Evolutionary conservation across 2,797 vertebrate species (phyloP).

Genomic region (Sebastes trivittatus): DNA sequence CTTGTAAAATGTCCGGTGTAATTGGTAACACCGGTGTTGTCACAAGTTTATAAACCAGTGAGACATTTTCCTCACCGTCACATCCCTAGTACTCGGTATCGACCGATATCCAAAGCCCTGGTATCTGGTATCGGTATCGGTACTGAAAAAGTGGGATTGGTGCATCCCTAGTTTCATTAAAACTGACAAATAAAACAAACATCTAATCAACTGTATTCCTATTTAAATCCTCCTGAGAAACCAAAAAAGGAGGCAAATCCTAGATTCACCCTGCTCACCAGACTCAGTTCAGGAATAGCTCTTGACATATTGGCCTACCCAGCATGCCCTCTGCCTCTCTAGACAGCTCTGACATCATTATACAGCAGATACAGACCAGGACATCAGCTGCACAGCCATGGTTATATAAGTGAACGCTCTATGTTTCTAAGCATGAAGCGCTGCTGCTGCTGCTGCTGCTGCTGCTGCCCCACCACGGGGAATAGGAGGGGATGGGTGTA

Average conservation of each 20-base stretch:
- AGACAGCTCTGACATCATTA: slow-evolving; percentile 77
- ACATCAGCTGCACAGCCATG: slow-evolving; percentile 68
- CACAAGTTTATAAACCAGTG: too few relatives aligned
- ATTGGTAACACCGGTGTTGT: too few relatives aligned
- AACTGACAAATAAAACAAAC: background rate
- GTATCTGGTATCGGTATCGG: too few relatives aligned
- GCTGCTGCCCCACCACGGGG: background rate
- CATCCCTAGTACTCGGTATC: too few relatives aligned
- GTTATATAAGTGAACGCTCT: slow-evolving; percentile 79
- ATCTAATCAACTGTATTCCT: background rate
- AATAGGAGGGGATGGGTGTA: slow-evolving; percentile 5
- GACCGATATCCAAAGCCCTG: too few relatives aligned
- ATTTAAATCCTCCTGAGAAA: background rate
- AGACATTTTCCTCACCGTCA: too few relatives aligned
- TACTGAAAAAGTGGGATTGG: too few relatives aligned
- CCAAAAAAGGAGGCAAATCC: slow-evolving; percentile 6
- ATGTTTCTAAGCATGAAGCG: slow-evolving; percentile 61
- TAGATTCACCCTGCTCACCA: slow-evolving; percentile 10
- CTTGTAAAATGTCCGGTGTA: too few relatives aligned
- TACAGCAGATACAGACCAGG: slow-evolving; percentile 68
- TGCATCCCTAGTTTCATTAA: background rate
- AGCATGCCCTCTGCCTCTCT: slow-evolving; percentile 72
- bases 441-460: slow-evolving; percentile 29
- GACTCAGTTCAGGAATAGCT: slow-evolving; percentile 55
- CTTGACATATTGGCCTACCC: slow-evolving; percentile 70